Percentiles rank a stretch among this genome's conserved stretches.
These are phyloP conservation scores for Pecten maximus DNA, from an alignment of 2,888 invertebrate species.

Conservation along the genomic window DNA sequence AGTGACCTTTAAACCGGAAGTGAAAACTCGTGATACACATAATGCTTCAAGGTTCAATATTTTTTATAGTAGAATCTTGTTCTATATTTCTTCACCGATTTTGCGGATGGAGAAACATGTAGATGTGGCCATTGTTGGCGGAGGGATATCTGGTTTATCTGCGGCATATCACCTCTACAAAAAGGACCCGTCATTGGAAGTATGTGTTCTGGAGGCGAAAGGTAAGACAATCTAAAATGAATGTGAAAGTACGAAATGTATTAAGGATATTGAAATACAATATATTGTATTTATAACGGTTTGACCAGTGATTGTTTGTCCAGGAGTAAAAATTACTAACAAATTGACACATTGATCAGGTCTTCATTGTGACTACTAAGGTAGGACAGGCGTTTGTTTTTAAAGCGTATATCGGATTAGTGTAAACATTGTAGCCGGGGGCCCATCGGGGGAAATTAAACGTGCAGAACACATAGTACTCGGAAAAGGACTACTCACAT, in stretches of 20 bases:
- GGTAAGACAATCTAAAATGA: constrained; percentile 66
- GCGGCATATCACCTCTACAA: constrained; percentile 80
- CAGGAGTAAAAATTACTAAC: no score
- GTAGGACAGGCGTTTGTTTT: no score
- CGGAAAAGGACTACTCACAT: no score
- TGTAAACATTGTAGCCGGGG: neutral
- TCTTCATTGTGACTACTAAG: no score
- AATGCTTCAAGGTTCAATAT: neutral
- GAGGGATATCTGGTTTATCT: constrained; percentile 79
- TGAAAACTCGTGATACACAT: neutral
- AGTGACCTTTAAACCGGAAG: neutral
- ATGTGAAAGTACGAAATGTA: neutral
- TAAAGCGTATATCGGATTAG: neutral
- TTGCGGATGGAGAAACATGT: constrained; percentile 38
- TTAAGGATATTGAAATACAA: no score
- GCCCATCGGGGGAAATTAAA: constrained; percentile 37
- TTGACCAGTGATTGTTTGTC: no score
- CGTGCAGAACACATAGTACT: no score
- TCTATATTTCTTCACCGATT: neutral
- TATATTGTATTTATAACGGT: neutral
- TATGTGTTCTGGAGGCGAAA: constrained; percentile 82
- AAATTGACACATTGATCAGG: no score
- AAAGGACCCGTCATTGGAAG: constrained; percentile 69
- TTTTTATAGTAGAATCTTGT: neutral
- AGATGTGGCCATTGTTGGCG: constrained; percentile 80